Evolutionary conservation across 2,113 vertebrate genomes (phyloP).

Genomic region (Cynoglossus semilaevis): DNA sequence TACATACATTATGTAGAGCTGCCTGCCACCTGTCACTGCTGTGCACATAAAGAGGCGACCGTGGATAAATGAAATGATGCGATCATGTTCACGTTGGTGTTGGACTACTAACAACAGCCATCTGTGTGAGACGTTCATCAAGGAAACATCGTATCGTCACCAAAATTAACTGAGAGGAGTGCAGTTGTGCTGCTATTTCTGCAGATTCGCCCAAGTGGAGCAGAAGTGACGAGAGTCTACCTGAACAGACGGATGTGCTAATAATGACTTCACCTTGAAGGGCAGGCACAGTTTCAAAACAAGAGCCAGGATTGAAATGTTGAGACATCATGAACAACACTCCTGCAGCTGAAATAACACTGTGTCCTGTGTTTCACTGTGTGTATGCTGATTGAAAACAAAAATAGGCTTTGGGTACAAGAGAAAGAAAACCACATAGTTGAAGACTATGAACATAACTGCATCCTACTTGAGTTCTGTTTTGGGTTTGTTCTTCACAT

Average conservation of each 20-base stretch:
- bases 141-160: slow-evolving; percentile 12
- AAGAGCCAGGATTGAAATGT: slow-evolving; percentile 16
- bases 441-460: neutral
- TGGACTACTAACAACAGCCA: slow-evolving; percentile 32
- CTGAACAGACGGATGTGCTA: neutral
- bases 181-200: slow-evolving; percentile 5
- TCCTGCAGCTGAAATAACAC: slow-evolving; percentile 6
- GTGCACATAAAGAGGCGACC: slow-evolving; percentile 19
- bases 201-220: neutral
- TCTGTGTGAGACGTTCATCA: slow-evolving; percentile 19
- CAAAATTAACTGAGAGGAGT: neutral
- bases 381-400: no score
- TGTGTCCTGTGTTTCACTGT: slow-evolving; percentile 2
- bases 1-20: slow-evolving; percentile 37
- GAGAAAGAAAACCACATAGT: no score
- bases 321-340: slow-evolving; percentile 25
- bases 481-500: no score
- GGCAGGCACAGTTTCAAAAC: slow-evolving; percentile 20
- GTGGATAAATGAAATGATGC: slow-evolving; percentile 20
- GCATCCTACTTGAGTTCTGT: neutral
- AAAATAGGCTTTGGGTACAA: no score
- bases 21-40: slow-evolving; percentile 39
- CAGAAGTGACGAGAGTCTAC: slow-evolving; percentile 13
- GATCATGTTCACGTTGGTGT: slow-evolving; percentile 21
- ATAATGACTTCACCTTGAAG: slow-evolving; percentile 30